Base-by-base conservation (phyloP, 2,888 invertebrate species). In the Eilema griseolum region DNA sequence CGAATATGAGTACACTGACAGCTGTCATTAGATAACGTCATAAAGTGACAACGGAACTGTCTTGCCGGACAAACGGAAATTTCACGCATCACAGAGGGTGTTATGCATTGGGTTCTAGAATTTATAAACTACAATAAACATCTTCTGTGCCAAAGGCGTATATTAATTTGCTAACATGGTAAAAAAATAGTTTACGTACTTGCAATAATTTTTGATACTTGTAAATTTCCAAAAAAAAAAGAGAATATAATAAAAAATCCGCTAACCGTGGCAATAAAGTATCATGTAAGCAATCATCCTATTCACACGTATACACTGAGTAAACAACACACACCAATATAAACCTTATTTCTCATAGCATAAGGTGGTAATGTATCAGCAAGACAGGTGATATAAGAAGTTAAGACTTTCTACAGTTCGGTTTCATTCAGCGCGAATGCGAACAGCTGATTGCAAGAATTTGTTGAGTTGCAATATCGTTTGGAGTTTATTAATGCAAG, bases 351-450 rank as follows among this genome's bases (percentile, higher is more conserved):
- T 2, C 37, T 12, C 24, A 2, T 0, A 3, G 3, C 8, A 57
- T 57, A 57, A 66, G 57, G 57, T 57, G 1, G n/a, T 37, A 31
- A 57, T 56, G 37, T 24, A 16, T 23, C 7, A 24, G 12, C 10
- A 24, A 20, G 59, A 46, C 24, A 73, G 66, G 72, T 80, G 75
- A 72, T 76, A 71, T 67, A 63, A 83, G 72, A 79, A 75, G 73
- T 66, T 74, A 71, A 70, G 76, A 84, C 86, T 85, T 86, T 86
- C 86, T 84, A 86, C 78, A 75, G 70, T 71, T 84, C 79, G 74
- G 74, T 83, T 86, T 85, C 85, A 76, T 85, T 85, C 75, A 80
- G 57, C 28, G 60, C 37, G 59, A 65, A 66, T 76, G 67, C 68
- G 65, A 84, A 81, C 85, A 85, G 84, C 83, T 85, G 85, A 81